phyloP scores from a whole-genome alignment of 2,113 vertebrate genomes.

The Recurvirostra avosetta region DNA sequence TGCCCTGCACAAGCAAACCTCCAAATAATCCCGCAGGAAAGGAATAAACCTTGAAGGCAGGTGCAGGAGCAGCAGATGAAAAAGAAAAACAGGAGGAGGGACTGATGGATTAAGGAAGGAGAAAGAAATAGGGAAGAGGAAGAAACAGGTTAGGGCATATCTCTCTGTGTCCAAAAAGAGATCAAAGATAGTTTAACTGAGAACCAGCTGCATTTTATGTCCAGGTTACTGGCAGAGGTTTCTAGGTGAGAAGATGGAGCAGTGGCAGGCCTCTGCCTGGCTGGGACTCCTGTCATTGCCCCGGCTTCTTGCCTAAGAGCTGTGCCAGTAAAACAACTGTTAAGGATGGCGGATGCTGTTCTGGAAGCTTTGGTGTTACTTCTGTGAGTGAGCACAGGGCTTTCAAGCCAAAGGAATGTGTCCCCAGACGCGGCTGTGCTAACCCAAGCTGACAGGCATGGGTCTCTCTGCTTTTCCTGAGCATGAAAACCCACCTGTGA shows the following conservation, averaged over 20 bases:
- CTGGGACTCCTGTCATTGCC: neutral
- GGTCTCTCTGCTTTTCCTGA: neutral
- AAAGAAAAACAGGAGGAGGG: neutral
- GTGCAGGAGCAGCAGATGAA: neutral
- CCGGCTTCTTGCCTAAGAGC: neutral
- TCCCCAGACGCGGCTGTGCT: neutral
- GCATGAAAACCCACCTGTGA: neutral
- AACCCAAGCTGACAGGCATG: neutral
- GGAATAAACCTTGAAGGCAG: conserved; percentile 9
- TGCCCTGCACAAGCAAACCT: neutral
- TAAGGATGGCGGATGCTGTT: neutral
- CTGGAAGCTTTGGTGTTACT: neutral
- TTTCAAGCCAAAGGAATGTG: neutral
- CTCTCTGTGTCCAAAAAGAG: neutral
- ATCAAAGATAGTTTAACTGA: neutral
- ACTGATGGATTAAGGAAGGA: neutral
- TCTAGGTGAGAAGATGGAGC: neutral
- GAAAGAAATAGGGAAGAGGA: neutral
- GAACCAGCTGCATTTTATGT: neutral
- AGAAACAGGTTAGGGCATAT: neutral
- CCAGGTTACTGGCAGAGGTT: neutral
- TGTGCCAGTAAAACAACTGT: neutral
- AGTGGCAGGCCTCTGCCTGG: neutral
- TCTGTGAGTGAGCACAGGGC: neutral
- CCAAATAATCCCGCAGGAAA: neutral